Evolutionary conservation across 53 echinoderm and acorn worm species (phyloP).

Genomic region (Temnopleurus reevesii): DNA sequence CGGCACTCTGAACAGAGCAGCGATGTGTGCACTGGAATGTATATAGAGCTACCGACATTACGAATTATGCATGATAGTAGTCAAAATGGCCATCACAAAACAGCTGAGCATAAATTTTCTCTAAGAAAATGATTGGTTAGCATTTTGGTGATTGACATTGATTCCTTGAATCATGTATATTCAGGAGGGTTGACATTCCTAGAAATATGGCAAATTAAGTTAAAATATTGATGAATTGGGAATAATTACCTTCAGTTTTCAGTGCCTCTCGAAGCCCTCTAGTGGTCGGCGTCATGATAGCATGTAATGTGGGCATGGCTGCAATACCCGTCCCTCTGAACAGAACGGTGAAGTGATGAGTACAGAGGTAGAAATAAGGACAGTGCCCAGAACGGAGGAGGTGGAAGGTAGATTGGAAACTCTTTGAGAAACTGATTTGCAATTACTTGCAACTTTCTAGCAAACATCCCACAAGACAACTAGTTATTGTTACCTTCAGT

Average conservation of each 20-base stretch:
- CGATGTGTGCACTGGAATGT: slow-evolving; percentile 86
- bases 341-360: slow-evolving; percentile 80
- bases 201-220: no score
- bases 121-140: no score
- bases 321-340: slow-evolving; percentile 79
- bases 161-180: no score
- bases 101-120: no score
- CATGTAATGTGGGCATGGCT: slow-evolving; percentile 67
- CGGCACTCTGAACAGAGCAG: slow-evolving; percentile 75
- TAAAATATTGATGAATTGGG: slow-evolving; percentile 75
- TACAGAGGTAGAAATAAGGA: slow-evolving; percentile 89
- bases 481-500: slow-evolving; percentile 83
- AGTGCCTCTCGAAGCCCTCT: slow-evolving; percentile 87
- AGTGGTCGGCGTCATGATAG: slow-evolving; percentile 80
- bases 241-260: slow-evolving; percentile 75
- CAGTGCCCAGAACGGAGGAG: slow-evolving; percentile 76
- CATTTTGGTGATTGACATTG: no score
- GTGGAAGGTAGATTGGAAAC: slow-evolving; percentile 86
- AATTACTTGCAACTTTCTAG: no score
- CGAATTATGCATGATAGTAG: slow-evolving; percentile 83
- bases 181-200: no score
- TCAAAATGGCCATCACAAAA: no score
- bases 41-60: slow-evolving; percentile 75
- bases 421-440: no score
- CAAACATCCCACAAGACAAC: no score